A percentile compares a stretch with the other conserved stretches of the same genome.
phyloP scores from a whole-genome alignment of 30 jellyfish, hydroid and myxozoan species.

The Pseudorhiza aurosa region DNA sequence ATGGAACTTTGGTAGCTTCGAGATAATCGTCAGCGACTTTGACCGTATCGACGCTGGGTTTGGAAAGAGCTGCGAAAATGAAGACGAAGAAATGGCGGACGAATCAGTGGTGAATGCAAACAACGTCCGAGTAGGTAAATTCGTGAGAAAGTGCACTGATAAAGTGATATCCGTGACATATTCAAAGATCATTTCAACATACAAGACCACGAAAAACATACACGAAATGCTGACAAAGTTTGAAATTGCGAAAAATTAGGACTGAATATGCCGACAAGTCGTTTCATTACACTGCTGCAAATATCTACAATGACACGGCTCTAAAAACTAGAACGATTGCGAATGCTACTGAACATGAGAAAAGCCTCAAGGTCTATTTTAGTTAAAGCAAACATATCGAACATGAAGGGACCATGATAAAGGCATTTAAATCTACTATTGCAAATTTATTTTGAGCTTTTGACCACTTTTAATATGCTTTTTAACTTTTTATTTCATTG shows the following conservation, averaged over 20 bases:
- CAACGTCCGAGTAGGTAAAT: constrained; percentile 52
- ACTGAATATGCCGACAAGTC: constrained; percentile 61
- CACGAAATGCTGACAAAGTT: constrained; percentile 61
- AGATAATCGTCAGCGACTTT: constrained; percentile 43
- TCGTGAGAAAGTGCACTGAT: constrained; percentile 63
- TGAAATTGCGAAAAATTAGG: constrained; percentile 23
- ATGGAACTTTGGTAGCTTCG: constrained; percentile 65
- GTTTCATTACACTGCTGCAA: constrained; percentile 43
- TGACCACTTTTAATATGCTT: not conserved
- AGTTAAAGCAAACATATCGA: not conserved
- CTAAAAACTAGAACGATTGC: constrained; percentile 27
- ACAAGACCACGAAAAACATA: constrained; percentile 41
- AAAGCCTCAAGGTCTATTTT: constrained; percentile 27
- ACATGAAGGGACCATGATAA: not conserved
- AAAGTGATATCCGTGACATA: constrained; percentile 61
- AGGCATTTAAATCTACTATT: not conserved
- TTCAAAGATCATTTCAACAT: constrained; percentile 57
- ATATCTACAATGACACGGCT: constrained; percentile 41
- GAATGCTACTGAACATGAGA: constrained; percentile 24
- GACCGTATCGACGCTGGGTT: not conserved
- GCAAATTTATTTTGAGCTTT: not conserved
- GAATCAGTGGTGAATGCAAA: no score
- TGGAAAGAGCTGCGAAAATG: not conserved
- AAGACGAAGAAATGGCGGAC: no score
- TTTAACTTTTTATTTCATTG: not conserved